Evolutionary conservation across 2,113 vertebrate genomes (phyloP), one percentile per base, ranked within the genome.

Genomic region (Heliornis fulica): DNA sequence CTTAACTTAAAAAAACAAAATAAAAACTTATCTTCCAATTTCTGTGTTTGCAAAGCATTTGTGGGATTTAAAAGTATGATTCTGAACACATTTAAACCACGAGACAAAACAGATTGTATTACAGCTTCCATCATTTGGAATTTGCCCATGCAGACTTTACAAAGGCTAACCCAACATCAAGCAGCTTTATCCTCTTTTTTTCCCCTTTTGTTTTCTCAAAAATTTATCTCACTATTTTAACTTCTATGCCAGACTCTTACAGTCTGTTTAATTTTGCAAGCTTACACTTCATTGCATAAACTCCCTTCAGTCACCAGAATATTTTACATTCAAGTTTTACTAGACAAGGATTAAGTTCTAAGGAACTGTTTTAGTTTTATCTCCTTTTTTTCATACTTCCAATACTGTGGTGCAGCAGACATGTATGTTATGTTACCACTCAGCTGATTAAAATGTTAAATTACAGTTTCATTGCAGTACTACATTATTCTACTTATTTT

Each of bases 271-370:
- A 71, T 72, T 84, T 89, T 57, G 76, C n/a, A 69, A 60, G 46
- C 48, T 83, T 83, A 86, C 34, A 75, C 40, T 70, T 71, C 26
- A 82, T 89, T 89, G 92, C 85, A 94, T 51, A 82, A 92, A 85
- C 59, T 69, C 61, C 85, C 16, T 76, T 80, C 38, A 93, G 63
- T 87, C 71, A 60, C 28, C 56, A 64, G 74, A 53, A 60, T 28
- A 53, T 75, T 57, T 34, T 41, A 57, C 20, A 89, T 79, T 69
- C n/a, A 75, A 64, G 9, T 82, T 87, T 72, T 91, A 15, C 17
- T 43, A 83, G 32, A 45, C 1, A 5, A 51, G 65, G 51, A 66
- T 59, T 50, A 87, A 89, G 36, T 25, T 75, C 40, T 56, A 93
- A 93, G 60, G 57, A 84, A 36, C 21, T 40, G 8, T n/a, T 20